Evolutionary conservation across 2,113 vertebrate species (phyloP), one percentile per base, ranked within the genome.

Genomic region (Salvelinus alpinus): DNA sequence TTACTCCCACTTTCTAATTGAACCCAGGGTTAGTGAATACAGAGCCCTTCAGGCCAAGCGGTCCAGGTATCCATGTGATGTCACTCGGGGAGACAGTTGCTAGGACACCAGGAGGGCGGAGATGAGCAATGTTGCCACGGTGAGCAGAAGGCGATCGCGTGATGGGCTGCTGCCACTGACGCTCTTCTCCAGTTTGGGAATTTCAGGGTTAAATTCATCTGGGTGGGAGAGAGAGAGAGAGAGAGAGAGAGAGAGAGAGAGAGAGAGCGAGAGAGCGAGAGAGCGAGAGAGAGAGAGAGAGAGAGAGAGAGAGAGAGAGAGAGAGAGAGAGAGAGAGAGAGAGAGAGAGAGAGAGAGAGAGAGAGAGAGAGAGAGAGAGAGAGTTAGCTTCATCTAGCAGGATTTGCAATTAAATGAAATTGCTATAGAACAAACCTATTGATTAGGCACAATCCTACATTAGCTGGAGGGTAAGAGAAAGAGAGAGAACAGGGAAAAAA

Each of bases 161-260:
- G 96, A 96, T 2, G 96, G 96, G 84, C 96, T 98, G 90, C 96
- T 99, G 78, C 97, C 97, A 0, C 96, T 98, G 85, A 99, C 95
- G 65, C 97, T 98, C 88, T 98, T 98, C 95, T 99, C 97, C 91
- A 98, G 92, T 77, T 98, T 98, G 82, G 97, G 96, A 86, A 96
- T 93, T 91, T 96, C 95, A 0, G 95, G 95, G 88, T 96, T 96
- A 88, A 96, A 98, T 85, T 97, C 94, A 77, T 97, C 97, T 98
- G 88, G 78, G 59, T 0, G n/a, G 48, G 0, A 60, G 31, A 27
- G 3, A 75, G 34, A 70, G 22, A 62, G n/a, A 78, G 62, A 22
- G 47, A 54, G 66, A 59, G 67, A 25, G 73, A 80, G 38, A 71
- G 57, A 79, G 73, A 71, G n/a, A 72, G 60, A 71, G 8, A 34